Conservation (phyloP, 2,888 invertebrate genomes). For the Tortrix viridana region DNA sequence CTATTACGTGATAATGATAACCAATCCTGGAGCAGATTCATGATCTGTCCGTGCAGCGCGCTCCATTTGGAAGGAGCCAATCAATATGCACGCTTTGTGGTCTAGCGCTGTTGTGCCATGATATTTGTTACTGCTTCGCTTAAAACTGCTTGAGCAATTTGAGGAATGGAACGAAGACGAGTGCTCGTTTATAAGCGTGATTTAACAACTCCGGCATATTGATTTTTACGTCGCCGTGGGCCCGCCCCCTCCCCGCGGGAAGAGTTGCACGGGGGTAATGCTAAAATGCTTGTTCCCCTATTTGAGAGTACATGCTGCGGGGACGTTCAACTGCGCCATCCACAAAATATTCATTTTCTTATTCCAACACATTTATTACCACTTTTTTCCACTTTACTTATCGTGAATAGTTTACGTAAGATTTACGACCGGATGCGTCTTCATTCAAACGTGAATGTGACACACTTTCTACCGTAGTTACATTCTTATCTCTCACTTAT, state of each 20-base stretch:
- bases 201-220: constrained; percentile 91
- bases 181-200: constrained; percentile 87
- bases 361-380: constrained; percentile 51
- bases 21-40: neutral
- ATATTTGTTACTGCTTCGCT: constrained; percentile 57
- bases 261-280: constrained; percentile 85
- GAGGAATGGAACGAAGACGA: constrained; percentile 84
- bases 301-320: constrained; percentile 84
- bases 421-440: constrained; percentile 79
- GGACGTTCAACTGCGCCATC: constrained; percentile 66
- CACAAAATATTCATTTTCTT: constrained; percentile 57
- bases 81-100: neutral
- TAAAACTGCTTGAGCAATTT: constrained; percentile 72
- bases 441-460: constrained; percentile 78
- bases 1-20: neutral
- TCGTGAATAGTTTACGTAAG: constrained; percentile 71
- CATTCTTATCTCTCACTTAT: constrained; percentile 71
- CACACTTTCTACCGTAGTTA: constrained; percentile 73
- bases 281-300: constrained; percentile 85
- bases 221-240: constrained; percentile 85
- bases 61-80: neutral
- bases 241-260: constrained; percentile 81
- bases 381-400: constrained; percentile 60
- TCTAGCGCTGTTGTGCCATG: constrained; percentile 4
- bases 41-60: neutral